Conservation (phyloP, 2,113 vertebrate genomes). For the crab-eating macaque (Macaca fascicularis) region DNA sequence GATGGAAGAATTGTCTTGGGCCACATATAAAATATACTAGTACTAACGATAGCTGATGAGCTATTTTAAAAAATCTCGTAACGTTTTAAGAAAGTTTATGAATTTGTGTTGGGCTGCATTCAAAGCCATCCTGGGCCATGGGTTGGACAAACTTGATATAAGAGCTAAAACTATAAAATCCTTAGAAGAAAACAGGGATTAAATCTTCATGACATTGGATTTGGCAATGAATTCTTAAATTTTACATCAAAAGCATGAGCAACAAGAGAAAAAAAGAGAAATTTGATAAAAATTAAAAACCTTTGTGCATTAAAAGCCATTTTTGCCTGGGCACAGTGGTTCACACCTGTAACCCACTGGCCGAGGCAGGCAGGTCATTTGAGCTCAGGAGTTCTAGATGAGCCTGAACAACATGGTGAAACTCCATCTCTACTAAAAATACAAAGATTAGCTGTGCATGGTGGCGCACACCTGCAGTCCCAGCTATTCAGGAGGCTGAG, state of each 20-base stretch:
- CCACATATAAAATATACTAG: too few species aligned
- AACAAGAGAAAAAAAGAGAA: background rate
- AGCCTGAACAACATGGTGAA: background rate
- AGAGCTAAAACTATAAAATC: background rate
- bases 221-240: background rate
- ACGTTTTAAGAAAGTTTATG: too few species aligned
- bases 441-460: background rate
- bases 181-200: background rate
- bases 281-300: background rate
- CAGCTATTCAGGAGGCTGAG: background rate
- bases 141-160: background rate
- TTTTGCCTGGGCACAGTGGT: background rate
- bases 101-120: too few species aligned
- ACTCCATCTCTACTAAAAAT: background rate
- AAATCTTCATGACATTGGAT: background rate
- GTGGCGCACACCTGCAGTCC: background rate
- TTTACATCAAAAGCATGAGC: background rate
- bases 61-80: too few species aligned
- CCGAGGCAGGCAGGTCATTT: background rate
- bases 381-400: background rate
- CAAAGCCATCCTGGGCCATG: too few species aligned
- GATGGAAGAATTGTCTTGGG: too few species aligned
- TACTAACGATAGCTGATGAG: too few species aligned
- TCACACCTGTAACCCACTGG: background rate
- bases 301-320: background rate